A percentile compares a stretch with the other conserved stretches of the same genome.
Conservation (phyloP, 2,888 invertebrate species). For the Clunio marinus region DNA sequence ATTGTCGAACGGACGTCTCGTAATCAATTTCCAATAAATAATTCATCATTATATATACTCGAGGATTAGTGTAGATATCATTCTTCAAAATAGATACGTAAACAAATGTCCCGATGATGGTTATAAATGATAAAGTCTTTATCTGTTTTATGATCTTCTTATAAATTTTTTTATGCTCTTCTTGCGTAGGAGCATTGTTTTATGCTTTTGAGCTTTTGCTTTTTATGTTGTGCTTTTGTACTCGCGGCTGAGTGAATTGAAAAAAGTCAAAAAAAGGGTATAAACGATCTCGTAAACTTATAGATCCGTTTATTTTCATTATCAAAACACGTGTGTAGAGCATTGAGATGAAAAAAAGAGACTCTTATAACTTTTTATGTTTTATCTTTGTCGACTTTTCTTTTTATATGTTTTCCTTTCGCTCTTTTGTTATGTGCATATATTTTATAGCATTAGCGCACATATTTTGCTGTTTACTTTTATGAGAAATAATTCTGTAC, state of each 20-base stretch:
- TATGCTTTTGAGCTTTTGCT: neutral
- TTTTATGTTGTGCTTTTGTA: constrained; percentile 20
- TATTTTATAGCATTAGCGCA: neutral
- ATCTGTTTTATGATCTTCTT: constrained; percentile 2
- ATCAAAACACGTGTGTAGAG: constrained; percentile 30
- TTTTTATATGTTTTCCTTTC: constrained; percentile 7
- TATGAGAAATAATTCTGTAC: neutral
- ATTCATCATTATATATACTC: constrained; percentile 33
- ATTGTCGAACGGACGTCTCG: neutral
- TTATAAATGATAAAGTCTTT: constrained; percentile 15
- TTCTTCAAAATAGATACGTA: neutral
- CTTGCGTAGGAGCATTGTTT: neutral
- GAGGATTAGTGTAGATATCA: constrained; percentile 31
- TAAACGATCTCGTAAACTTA: constrained; percentile 9
- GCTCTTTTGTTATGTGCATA: neutral
- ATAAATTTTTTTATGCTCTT: neutral
- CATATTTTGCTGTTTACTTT: neutral
- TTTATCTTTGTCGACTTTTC: neutral
- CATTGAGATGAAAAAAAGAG: neutral
- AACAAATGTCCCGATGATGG: constrained; percentile 23
- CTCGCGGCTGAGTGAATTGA: neutral
- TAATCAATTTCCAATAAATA: constrained; percentile 39
- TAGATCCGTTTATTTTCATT: constrained; percentile 35
- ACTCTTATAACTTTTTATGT: constrained; percentile 22
- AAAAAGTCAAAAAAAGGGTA: neutral